These are phyloP conservation scores for Telenomus remus DNA, from an alignment of 1,140 invertebrate genomes.

Conservation along the genomic window DNA sequence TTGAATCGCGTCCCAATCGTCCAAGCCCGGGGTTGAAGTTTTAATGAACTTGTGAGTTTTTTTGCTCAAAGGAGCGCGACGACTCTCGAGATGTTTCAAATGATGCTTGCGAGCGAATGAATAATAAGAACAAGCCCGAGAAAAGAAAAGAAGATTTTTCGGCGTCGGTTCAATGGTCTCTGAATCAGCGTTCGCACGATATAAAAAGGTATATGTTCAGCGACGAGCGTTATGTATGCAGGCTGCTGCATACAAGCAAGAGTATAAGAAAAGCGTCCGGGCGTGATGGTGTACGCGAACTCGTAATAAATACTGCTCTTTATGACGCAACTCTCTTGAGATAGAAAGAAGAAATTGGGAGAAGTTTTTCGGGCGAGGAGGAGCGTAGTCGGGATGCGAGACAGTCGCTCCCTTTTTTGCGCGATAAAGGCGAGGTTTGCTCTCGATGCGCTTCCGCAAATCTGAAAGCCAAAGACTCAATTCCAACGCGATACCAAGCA, in stretches of 20 bases:
- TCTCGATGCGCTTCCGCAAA: slow-evolving; percentile 42
- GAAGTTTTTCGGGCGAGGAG: slow-evolving; percentile 40
- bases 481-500: slow-evolving; percentile 60
- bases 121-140: slow-evolving; percentile 22
- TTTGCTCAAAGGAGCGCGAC: background rate
- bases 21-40: slow-evolving; percentile 41
- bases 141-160: slow-evolving; percentile 9
- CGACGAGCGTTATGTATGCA: slow-evolving; percentile 33
- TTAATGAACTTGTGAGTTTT: slow-evolving; percentile 39
- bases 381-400: slow-evolving; percentile 30
- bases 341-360: slow-evolving; percentile 54
- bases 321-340: slow-evolving; percentile 51
- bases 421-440: slow-evolving; percentile 39
- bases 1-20: slow-evolving; percentile 7
- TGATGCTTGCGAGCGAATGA: slow-evolving; percentile 34
- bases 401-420: slow-evolving; percentile 24
- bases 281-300: slow-evolving; percentile 9
- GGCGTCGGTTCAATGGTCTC: slow-evolving; percentile 26
- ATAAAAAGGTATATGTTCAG: slow-evolving; percentile 33
- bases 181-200: slow-evolving; percentile 26
- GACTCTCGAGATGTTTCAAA: background rate
- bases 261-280: slow-evolving; percentile 44
- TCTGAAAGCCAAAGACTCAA: slow-evolving; percentile 59
- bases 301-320: slow-evolving; percentile 57
- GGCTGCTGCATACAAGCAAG: slow-evolving; percentile 27